Percentiles rank a stretch among this genome's conserved stretches.
These are phyloP conservation scores for Stomatorhinus ivindoensis DNA, from an alignment of 2,113 vertebrate genomes.

Conservation along the genomic window DNA sequence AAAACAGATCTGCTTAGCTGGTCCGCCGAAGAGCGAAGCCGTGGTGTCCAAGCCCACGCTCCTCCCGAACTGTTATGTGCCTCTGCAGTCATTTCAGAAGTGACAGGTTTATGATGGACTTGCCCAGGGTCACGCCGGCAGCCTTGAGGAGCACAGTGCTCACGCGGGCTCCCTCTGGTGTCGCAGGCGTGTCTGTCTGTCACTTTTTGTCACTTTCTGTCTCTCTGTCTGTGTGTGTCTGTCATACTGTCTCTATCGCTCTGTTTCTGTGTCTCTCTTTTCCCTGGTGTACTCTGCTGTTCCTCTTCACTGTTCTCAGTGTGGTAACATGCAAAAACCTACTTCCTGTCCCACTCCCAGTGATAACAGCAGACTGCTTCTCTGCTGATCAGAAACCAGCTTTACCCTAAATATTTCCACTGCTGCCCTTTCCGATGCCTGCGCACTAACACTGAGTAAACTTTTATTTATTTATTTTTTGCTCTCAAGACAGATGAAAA, in stretches of 20 bases:
- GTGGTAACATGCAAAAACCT: background rate
- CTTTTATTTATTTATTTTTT: background rate
- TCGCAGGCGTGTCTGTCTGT: background rate
- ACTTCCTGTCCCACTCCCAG: constrained; percentile 3
- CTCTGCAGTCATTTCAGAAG: background rate
- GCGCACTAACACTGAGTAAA: background rate
- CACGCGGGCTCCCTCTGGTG: background rate
- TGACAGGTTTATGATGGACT: background rate
- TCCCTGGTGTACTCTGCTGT: background rate
- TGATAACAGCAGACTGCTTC: background rate
- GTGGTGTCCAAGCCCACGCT: background rate
- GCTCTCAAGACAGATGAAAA: background rate
- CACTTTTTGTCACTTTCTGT: background rate
- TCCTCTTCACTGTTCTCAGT: background rate
- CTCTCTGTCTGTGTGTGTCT: background rate
- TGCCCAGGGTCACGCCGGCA: background rate
- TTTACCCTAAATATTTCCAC: background rate
- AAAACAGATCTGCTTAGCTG: background rate
- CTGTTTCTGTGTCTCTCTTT: background rate
- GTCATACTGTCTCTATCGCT: background rate
- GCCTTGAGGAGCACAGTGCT: background rate
- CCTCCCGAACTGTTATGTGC: background rate
- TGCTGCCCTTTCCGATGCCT: background rate
- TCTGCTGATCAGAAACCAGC: background rate
- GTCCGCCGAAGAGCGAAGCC: background rate